Evolutionary conservation across 2,888 invertebrate species (phyloP).

Genomic region (Anarsia innoxiella): DNA sequence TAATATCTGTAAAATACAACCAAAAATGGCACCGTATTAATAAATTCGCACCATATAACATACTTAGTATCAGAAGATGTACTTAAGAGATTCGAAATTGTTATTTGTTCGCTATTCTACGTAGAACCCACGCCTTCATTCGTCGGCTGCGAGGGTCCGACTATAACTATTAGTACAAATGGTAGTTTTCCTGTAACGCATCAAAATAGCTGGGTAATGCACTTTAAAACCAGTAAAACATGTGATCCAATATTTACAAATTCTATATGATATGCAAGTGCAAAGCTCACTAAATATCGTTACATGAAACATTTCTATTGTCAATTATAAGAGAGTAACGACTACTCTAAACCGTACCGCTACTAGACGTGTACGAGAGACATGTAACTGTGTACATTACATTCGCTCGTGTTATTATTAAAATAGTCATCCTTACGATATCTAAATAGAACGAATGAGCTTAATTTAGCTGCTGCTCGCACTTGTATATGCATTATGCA

Average conservation of each 20-base stretch:
- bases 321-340: slow-evolving; percentile 43
- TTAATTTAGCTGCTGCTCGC: slow-evolving; percentile 68
- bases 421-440: slow-evolving; percentile 50
- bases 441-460: slow-evolving; percentile 52
- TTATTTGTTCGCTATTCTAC: neutral
- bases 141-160: neutral
- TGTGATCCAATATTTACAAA: slow-evolving; percentile 58
- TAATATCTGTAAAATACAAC: slow-evolving; percentile 61
- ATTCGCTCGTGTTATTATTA: slow-evolving; percentile 34
- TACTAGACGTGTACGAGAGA: slow-evolving; percentile 33
- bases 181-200: slow-evolving; percentile 13
- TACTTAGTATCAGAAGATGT: slow-evolving; percentile 23
- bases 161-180: neutral
- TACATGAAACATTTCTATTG: slow-evolving; percentile 46
- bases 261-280: slow-evolving; percentile 72
- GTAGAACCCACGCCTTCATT: neutral
- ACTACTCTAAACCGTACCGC: slow-evolving; percentile 48
- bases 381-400: no score
- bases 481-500: slow-evolving; percentile 68
- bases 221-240: slow-evolving; percentile 33
- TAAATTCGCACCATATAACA: slow-evolving; percentile 56
- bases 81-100: slow-evolving; percentile 13
- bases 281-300: slow-evolving; percentile 73
- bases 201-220: slow-evolving; percentile 15
- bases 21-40: slow-evolving; percentile 66